A percentile compares a stretch with the other conserved stretches of the same genome.
Conservation (phyloP, 1,140 invertebrate genomes). For the Penaeus chinensis region DNA sequence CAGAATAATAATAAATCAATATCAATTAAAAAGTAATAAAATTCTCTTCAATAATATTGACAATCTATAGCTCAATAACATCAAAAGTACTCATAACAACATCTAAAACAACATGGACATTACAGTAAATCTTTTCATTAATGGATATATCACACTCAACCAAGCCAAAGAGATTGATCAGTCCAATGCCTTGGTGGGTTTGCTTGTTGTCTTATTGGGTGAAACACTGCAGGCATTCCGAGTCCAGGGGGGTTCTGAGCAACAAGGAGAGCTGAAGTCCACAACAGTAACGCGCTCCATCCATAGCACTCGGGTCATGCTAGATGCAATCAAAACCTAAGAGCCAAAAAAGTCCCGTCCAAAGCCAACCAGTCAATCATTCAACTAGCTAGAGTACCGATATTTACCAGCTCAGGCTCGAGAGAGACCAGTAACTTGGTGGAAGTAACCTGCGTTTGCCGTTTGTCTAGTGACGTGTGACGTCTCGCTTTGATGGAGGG, state of each 20-base stretch:
- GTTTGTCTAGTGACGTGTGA: conserved; percentile 46
- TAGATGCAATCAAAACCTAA: conserved; percentile 55
- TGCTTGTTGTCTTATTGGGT: conserved; percentile 60
- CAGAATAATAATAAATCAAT: conserved; percentile 58
- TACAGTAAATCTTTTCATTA: conserved; percentile 57
- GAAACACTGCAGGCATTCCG: conserved; percentile 54
- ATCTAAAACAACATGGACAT: conserved; percentile 59
- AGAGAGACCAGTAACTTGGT: conserved; percentile 51
- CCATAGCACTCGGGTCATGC: conserved; percentile 57
- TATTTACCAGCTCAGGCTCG: conserved; percentile 53
- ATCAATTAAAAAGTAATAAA: conserved; percentile 60
- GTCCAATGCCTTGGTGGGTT: conserved; percentile 60
- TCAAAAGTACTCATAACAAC: conserved; percentile 60
- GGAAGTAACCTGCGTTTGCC: conserved; percentile 46
- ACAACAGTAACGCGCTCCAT: conserved; percentile 51
- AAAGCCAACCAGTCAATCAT: conserved; percentile 59
- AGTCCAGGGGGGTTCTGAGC: conserved; percentile 52
- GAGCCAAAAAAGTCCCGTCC: conserved; percentile 55
- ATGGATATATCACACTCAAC: conserved; percentile 61
- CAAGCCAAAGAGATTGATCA: conserved; percentile 55
- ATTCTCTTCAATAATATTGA: conserved; percentile 59
- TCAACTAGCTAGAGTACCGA: conserved; percentile 55
- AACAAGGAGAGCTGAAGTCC: conserved; percentile 49
- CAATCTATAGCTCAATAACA: conserved; percentile 61
- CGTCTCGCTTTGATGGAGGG: conserved; percentile 36